Conservation (phyloP, 2,113 vertebrate species). For the Anarrhichthys ocellatus region DNA sequence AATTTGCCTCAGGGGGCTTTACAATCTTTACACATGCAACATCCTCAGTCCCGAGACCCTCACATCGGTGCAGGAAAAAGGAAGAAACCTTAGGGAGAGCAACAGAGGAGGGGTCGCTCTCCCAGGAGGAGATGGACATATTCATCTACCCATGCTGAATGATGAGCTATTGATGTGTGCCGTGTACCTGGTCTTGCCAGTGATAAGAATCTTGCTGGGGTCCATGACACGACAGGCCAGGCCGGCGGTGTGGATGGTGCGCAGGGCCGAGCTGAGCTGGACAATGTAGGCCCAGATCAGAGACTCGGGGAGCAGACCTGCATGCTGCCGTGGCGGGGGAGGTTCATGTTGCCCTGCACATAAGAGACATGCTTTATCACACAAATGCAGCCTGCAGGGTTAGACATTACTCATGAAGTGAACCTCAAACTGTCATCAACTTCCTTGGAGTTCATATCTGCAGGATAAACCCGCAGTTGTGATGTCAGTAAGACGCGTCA, state of each 20-base stretch:
- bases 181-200: constrained; percentile 94
- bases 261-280: constrained; percentile 95
- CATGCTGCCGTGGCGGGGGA: constrained; percentile 95
- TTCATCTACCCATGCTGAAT: not conserved
- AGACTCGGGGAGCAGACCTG: constrained; percentile 95
- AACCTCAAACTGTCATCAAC: constrained; percentile 38
- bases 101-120: too few species aligned
- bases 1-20: too few species aligned
- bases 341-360: constrained; percentile 93
- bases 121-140: too few species aligned
- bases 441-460: constrained; percentile 8
- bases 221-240: constrained; percentile 98
- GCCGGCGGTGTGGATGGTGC: constrained; percentile 97
- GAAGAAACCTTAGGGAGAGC: too few species aligned
- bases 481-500: not conserved
- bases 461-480: not conserved
- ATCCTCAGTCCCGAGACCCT: too few species aligned
- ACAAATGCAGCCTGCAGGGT: not conserved
- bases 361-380: constrained; percentile 19
- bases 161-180: not conserved
- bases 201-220: constrained; percentile 98
- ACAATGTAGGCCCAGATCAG: constrained; percentile 99
- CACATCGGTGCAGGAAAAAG: too few species aligned
- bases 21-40: too few species aligned
- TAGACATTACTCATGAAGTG: not conserved